phyloP scores from a whole-genome alignment of 2,797 vertebrate species.

The Pteropus rufus region DNA sequence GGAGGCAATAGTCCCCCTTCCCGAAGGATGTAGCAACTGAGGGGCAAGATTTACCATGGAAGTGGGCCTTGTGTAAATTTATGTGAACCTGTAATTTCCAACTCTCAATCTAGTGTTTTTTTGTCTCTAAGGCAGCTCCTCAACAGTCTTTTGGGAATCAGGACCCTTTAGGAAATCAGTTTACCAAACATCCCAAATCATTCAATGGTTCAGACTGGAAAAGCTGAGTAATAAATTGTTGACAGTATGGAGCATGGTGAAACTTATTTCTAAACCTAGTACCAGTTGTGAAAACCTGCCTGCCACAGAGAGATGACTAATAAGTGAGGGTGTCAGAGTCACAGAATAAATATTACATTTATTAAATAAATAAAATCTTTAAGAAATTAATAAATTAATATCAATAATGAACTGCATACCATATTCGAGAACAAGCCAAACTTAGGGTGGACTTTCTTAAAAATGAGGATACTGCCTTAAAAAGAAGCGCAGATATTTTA shows the following conservation, averaged over 20 bases:
- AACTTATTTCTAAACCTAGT: neutral
- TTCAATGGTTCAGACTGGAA: neutral
- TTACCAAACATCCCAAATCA: neutral
- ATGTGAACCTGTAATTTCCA: neutral
- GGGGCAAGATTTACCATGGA: neutral
- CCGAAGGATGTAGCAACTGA: neutral
- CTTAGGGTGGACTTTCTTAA: neutral
- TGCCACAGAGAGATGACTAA: neutral
- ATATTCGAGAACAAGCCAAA: neutral
- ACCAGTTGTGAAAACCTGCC: neutral
- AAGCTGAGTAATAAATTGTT: neutral
- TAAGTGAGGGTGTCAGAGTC: neutral
- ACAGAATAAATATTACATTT: neutral
- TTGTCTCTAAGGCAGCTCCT: neutral
- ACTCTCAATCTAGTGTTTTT: neutral
- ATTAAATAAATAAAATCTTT: neutral
- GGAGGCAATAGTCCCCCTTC: neutral
- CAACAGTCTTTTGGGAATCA: neutral
- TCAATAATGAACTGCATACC: neutral
- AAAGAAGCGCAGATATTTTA: conserved; percentile 20
- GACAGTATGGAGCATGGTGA: neutral
- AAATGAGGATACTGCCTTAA: neutral
- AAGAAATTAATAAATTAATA: neutral
- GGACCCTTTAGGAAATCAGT: neutral
- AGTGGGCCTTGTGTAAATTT: neutral